Evolutionary conservation across 2,888 invertebrate genomes (phyloP).

Genomic region (Cylindroiulus punctatus): DNA sequence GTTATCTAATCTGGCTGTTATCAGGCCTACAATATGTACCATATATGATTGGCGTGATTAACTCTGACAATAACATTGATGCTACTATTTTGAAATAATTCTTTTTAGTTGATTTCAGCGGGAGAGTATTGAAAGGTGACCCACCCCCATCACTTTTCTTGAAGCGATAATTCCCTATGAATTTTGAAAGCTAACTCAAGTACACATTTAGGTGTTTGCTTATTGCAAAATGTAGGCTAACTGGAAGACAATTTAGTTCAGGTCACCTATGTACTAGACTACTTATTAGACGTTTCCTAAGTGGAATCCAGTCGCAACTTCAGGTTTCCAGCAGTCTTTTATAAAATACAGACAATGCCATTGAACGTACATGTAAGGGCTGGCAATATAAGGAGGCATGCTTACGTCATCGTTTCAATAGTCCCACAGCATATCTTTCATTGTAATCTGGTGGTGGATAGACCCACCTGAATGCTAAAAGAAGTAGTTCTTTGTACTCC

Average conservation of each 20-base stretch:
- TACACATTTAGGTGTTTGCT: background rate
- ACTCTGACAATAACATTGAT: too few relatives aligned
- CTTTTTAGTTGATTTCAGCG: too few relatives aligned
- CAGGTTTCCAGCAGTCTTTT: background rate
- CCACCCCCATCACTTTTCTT: background rate
- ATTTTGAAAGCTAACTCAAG: background rate
- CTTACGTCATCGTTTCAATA: background rate
- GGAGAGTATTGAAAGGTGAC: too few relatives aligned
- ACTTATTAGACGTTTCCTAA: background rate
- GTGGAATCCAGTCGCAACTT: background rate
- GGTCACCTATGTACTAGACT: background rate
- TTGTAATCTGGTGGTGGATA: background rate
- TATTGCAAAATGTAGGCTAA: background rate
- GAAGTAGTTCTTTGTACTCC: background rate
- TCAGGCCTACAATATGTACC: too few relatives aligned
- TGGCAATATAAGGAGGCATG: background rate
- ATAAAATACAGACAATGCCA: background rate
- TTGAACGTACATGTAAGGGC: background rate
- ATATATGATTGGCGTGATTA: too few relatives aligned
- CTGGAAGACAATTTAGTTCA: background rate
- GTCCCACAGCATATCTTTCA: background rate
- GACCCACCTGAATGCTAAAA: background rate
- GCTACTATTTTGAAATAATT: too few relatives aligned
- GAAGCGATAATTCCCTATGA: background rate
- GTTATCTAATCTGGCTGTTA: too few relatives aligned